phyloP scores from a whole-genome alignment of 2,113 vertebrate genomes.

The Psittacara wagleri region DNA sequence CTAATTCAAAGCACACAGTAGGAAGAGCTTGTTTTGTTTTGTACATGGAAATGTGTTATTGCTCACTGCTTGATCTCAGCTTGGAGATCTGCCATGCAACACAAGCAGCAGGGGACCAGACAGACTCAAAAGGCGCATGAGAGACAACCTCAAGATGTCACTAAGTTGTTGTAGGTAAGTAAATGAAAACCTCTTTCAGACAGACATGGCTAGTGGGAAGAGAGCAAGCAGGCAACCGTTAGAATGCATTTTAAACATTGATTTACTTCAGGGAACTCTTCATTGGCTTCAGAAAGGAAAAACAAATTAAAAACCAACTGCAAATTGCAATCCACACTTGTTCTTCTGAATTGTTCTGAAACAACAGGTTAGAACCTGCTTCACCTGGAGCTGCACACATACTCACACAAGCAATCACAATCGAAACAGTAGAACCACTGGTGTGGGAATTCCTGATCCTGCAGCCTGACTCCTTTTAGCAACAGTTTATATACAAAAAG shows the following conservation, averaged over 20 bases:
- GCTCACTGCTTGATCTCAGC: not conserved
- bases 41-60: not conserved
- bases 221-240: not conserved
- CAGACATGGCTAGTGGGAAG: not conserved
- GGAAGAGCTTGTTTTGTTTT: not conserved
- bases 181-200: not conserved
- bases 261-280: not conserved
- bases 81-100: not conserved
- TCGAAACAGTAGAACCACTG: not conserved
- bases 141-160: constrained; percentile 31
- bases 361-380: not conserved
- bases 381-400: no score
- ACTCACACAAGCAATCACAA: not conserved
- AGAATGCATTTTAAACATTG: not conserved
- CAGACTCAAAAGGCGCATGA: not conserved
- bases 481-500: not conserved
- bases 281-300: not conserved
- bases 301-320: not conserved
- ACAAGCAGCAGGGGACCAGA: not conserved
- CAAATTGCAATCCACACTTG: not conserved
- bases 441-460: not conserved
- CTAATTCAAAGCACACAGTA: not conserved
- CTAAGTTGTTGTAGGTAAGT: accelerated
- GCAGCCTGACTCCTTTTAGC: not conserved
- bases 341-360: not conserved